Evolutionary conservation across 2,888 invertebrate genomes (phyloP), one percentile per base, ranked within the genome.

Genomic region (Hedychridium roseum): DNA sequence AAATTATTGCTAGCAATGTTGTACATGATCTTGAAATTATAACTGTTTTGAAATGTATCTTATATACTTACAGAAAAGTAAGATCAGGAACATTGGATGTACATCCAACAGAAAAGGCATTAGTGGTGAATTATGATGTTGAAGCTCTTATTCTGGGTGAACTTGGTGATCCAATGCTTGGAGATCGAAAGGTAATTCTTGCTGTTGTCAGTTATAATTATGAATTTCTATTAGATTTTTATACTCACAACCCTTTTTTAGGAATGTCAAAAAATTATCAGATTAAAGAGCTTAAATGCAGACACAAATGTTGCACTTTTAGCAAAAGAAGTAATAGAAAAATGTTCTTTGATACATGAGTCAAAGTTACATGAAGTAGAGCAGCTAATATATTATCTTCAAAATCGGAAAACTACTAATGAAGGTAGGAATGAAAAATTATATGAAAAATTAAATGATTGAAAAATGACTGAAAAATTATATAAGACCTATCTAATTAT

Each of bases 101-200:
- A 12, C 94, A 95, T 82, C 93, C 94, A 6, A 89, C 89, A 40
- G 89, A 94, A 73, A 90, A 91, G 72, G 93, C 94, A 32, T 80
- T 94, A 39, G 87, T 95, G 45, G 88, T 94, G 41, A 90, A 90
- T 79, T 94, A 94, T 81, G 91, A 93, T 74, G 82, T 93, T 56
- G 91, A 93, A 77, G 92, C 92, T 35, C 87, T 90, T n/a, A 89
- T 93, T 61, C 83, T 92, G 54, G 90, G 90, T 20, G 89, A 90
- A 74, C 83, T 89, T 58, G 90, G 89, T 50, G 88, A 91, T 78
- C 87, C 89, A 11, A 87, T 92, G 84, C 83, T 91, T 54, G 91
- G 91, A 48, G 91, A 92, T 71, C 88, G 88, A 68, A 91, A 90
- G 82, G 91, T 89, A 76, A 57, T 34, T 50, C 37, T 6, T 41